Evolutionary conservation across 2,888 invertebrate species (phyloP).

Genomic region (Noctuana brunneofusca): DNA sequence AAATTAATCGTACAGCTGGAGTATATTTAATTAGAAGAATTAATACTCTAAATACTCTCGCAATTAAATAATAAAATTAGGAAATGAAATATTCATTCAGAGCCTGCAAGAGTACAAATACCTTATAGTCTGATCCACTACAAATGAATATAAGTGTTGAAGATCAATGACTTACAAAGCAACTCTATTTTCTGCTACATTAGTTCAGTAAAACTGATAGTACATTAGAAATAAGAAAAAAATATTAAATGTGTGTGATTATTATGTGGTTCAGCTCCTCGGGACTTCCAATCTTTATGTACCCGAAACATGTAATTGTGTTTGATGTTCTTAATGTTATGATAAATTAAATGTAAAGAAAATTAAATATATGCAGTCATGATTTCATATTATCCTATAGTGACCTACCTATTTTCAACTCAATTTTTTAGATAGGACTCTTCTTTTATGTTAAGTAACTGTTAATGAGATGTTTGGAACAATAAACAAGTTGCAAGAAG

Average conservation of each 20-base stretch:
- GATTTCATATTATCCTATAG: constrained; percentile 21
- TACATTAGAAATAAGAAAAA: constrained; percentile 20
- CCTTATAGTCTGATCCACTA: constrained; percentile 17
- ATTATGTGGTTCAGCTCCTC: constrained; percentile 7
- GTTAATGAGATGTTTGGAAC: constrained; percentile 34
- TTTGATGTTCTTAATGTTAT: constrained; percentile 37
- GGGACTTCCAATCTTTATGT: constrained; percentile 26
- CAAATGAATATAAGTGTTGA: constrained; percentile 5
- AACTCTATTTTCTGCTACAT: constrained; percentile 19
- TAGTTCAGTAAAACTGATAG: constrained; percentile 24
- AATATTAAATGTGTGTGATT: constrained; percentile 11
- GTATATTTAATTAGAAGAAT: no score
- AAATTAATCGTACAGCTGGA: no score
- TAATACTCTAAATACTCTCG: no score
- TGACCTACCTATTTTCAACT: constrained; percentile 25
- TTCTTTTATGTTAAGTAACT: constrained; percentile 28
- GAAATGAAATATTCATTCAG: constrained; percentile 1
- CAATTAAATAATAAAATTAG: background rate
- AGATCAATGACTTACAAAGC: constrained; percentile 17
- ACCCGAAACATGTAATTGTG: constrained; percentile 31
- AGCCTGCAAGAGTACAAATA: constrained; percentile 31
- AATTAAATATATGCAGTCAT: constrained; percentile 29
- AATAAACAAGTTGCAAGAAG: constrained; percentile 14
- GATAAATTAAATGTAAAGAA: constrained; percentile 29
- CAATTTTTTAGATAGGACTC: constrained; percentile 22